These are phyloP conservation scores for Eilema caniola DNA, from an alignment of 2,888 invertebrate genomes.

Conservation along the genomic window DNA sequence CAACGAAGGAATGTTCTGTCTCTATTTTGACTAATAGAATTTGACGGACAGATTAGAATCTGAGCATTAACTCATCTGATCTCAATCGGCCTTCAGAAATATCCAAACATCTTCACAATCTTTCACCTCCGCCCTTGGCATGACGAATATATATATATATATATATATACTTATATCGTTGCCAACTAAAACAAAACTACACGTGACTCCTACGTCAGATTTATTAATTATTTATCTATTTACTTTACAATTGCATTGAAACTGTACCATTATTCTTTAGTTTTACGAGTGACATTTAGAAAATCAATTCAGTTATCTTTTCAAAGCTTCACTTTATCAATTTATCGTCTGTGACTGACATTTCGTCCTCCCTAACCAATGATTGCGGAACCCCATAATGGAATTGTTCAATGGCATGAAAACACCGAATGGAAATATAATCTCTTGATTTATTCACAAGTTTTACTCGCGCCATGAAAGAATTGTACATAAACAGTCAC, in stretches of 20 bases:
- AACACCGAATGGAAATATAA: constrained; percentile 50
- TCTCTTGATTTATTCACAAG: constrained; percentile 51
- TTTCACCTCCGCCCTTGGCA: background rate
- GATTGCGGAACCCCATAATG: constrained; percentile 34
- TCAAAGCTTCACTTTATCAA: constrained; percentile 16
- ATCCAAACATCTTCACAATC: no score
- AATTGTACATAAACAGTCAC: constrained; percentile 40
- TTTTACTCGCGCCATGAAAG: constrained; percentile 43
- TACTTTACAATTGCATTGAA: no score
- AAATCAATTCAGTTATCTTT: constrained; percentile 13
- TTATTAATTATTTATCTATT: no score
- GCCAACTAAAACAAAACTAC: no score
- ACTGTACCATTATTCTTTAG: background rate
- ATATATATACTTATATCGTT: no score
- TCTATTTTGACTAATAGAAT: no score
- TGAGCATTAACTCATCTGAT: no score
- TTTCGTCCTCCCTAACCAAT: constrained; percentile 25
- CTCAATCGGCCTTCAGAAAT: no score
- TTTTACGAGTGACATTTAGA: background rate
- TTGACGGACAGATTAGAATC: no score
- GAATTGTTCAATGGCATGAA: constrained; percentile 52
- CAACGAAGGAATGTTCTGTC: no score
- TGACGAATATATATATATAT: background rate
- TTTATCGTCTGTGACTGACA: constrained; percentile 24
- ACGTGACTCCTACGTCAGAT: no score